Conservation (phyloP, 1,140 invertebrate species). For the Platyura marginata region DNA sequence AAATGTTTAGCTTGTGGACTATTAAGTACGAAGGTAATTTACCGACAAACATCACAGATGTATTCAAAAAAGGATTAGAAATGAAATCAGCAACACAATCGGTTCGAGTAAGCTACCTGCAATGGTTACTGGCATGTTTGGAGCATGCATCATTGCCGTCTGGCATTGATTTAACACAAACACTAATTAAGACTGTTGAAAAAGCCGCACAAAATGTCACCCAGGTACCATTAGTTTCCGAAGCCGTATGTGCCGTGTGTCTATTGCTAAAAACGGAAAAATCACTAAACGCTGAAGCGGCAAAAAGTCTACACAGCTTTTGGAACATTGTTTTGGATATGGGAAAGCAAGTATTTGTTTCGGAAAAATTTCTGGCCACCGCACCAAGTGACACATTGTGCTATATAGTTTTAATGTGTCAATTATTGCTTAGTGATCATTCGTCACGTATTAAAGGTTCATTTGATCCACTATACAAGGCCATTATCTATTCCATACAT, state of each 20-base stretch:
- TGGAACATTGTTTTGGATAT: conserved; percentile 52
- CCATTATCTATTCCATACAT: conserved; percentile 41
- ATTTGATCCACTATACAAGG: conserved; percentile 34
- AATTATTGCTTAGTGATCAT: conserved; percentile 41
- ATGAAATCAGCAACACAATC: conserved; percentile 59
- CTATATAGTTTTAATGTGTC: conserved; percentile 40
- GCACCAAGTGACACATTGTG: conserved; percentile 48
- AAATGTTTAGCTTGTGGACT: conserved; percentile 66
- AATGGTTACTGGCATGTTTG: conserved; percentile 45
- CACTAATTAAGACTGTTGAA: conserved; percentile 45
- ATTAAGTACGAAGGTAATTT: conserved; percentile 42
- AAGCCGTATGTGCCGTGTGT: conserved; percentile 59
- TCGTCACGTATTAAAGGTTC: conserved; percentile 34
- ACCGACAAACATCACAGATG: conserved; percentile 49
- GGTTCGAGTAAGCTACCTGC: conserved; percentile 60
- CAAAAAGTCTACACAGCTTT: conserved; percentile 28
- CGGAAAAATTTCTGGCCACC: conserved; percentile 58
- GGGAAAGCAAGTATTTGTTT: conserved; percentile 62
- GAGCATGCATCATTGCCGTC: conserved; percentile 31
- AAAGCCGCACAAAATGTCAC: conserved; percentile 40
- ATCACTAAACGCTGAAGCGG: conserved; percentile 7
- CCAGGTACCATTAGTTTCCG: conserved; percentile 44
- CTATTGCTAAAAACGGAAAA: conserved; percentile 45
- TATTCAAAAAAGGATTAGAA: conserved; percentile 61
- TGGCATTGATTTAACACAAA: conserved; percentile 31